Evolutionary conservation across 2,797 vertebrate genomes (phyloP).

Genomic region (Coregonus sp.): DNA sequence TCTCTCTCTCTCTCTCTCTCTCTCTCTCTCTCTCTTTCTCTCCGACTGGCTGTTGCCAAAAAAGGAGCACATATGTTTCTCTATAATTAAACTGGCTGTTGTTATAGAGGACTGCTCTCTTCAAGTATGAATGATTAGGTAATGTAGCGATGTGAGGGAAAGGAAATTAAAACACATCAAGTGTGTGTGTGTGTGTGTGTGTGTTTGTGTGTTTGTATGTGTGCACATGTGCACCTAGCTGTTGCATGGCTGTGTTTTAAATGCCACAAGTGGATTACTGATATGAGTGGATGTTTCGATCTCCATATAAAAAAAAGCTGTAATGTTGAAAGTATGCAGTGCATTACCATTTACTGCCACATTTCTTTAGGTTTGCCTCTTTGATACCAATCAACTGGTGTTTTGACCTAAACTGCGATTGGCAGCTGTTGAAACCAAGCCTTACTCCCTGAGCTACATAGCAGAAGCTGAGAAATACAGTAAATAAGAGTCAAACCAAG

Average conservation of each 20-base stretch:
- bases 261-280: too few species aligned
- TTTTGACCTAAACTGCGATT: constrained; percentile 65
- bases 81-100: constrained; percentile 59
- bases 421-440: constrained; percentile 68
- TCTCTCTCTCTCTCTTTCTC: not conserved
- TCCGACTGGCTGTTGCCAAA: constrained; percentile 44
- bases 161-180: constrained; percentile 32
- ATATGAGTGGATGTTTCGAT: too few species aligned
- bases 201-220: constrained; percentile 26
- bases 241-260: too few species aligned
- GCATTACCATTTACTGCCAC: constrained; percentile 46
- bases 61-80: constrained; percentile 51
- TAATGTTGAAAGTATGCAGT: constrained; percentile 47
- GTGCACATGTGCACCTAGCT: not conserved
- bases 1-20: not conserved
- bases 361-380: constrained; percentile 49
- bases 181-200: not conserved
- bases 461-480: constrained; percentile 65
- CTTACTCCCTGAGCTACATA: constrained; percentile 53
- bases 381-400: constrained; percentile 59
- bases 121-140: constrained; percentile 58
- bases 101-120: constrained; percentile 54
- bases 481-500: constrained; percentile 61
- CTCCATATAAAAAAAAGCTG: not conserved
- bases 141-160: constrained; percentile 47